Base-by-base conservation (phyloP, 2,888 invertebrate species). In the Podabrus alpinus region DNA sequence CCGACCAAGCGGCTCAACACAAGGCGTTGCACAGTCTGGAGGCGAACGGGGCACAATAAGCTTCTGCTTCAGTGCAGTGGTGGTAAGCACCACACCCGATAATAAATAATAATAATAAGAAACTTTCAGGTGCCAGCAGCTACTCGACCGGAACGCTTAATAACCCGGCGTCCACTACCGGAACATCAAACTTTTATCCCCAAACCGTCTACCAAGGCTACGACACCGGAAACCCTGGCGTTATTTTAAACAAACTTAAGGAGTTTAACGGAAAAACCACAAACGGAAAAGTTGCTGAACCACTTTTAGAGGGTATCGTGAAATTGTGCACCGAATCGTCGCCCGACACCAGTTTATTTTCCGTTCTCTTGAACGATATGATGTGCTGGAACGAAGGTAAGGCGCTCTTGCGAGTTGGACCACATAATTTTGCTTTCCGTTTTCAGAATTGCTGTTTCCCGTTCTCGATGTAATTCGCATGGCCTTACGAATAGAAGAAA, bases 391-490 rank as follows among this genome's bases (percentile, higher is more conserved):
- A 93, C 59, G 90, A 91, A 87, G 93, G 94, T 93, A 85, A 83
- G 73, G 68, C 9, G 9, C 29, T 59, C n/a, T 0, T 45, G 7
- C 2, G 1, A n/a, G n/a, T n/a, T 13, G n/a, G 45, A n/a, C 1
- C 7, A n/a, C 9, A 59, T 66, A 69, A 64, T n/a, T 11, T 69
- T 9, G 59, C 19, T 61, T 59, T 68, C 68, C 67, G 9, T 59
- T 89, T 88, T 72, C 87, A 90, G 94, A 95, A 84, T 90, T 93
- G 78, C 89, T 97, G 1, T 97, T 97, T 85, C 98, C 98, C 0
- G 94, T 94, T 5, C 87, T 99, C 80, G 98, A 99, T 85, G 89
- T 98, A 5, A 90, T 96, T 13, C 91, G 98, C 79, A 88, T 98
- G 83, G 94, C 95, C 0, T 91, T 97, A 59, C 91, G 95, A 66